phyloP scores from a whole-genome alignment of 2,113 vertebrate species.

The Collichthys lucidus region DNA sequence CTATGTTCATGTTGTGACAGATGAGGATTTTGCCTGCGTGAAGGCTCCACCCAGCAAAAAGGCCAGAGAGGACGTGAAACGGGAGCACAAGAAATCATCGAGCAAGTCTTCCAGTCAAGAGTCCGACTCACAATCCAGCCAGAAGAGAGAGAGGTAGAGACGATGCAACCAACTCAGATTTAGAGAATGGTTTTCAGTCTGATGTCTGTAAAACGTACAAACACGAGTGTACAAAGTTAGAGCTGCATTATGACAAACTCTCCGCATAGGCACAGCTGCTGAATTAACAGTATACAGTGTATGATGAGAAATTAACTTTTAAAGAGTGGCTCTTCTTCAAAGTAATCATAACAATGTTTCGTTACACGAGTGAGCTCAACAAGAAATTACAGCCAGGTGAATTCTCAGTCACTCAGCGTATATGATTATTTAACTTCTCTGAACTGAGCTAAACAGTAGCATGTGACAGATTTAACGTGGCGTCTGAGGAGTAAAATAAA shows the following conservation, averaged over 20 bases:
- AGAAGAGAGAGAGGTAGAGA: slow-evolving; percentile 82
- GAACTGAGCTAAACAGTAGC: too few species aligned
- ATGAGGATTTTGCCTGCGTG: slow-evolving; percentile 90
- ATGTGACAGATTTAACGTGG: background rate
- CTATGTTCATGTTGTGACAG: slow-evolving; percentile 64
- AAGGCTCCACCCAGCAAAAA: slow-evolving; percentile 88
- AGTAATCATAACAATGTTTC: too few species aligned
- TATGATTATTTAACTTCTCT: too few species aligned
- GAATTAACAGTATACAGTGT: background rate
- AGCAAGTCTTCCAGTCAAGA: slow-evolving; percentile 78
- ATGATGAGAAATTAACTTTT: background rate
- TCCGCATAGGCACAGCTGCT: background rate
- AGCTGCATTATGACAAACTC: background rate
- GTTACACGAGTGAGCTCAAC: too few species aligned
- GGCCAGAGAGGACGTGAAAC: slow-evolving; percentile 71
- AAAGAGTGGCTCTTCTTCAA: too few species aligned
- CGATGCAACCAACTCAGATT: background rate
- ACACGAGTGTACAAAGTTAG: background rate
- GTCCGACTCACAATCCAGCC: slow-evolving; percentile 46
- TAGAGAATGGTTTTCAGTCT: background rate
- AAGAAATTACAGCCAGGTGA: too few species aligned
- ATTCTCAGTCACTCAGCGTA: too few species aligned
- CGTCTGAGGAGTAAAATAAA: background rate
- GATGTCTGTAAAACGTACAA: background rate
- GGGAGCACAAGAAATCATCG: slow-evolving; percentile 75